Evolutionary conservation across 2,888 invertebrate genomes (phyloP), one percentile per base, ranked within the genome.

Genomic region (Drosophila mulleri): DNA sequence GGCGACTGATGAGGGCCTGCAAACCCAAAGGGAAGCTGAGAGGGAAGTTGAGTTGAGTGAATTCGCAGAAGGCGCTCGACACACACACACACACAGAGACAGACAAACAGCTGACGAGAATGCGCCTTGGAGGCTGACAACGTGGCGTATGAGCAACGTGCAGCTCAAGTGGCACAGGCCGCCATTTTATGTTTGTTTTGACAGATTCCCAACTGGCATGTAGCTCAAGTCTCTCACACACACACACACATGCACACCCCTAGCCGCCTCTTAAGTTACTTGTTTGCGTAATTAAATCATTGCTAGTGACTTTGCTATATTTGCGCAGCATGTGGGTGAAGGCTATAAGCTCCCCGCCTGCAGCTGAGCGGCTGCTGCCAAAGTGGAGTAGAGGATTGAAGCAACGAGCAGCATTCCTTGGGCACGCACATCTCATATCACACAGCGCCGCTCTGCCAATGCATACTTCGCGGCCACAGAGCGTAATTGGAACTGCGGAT

Each of bases 201-300:
- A 72, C 81, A 75, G 72, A 65, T 70, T 67, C 54, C 65, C 53
- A 57, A 50, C 67, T 47, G 58, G 18, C 65, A 54, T 0, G 14
- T 48, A 16, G 20, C 14, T 9, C 5, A 0, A 9, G 23, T 20
- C 35, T 2, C 12, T 26, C 9, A 2, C 18, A 5, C 29, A 54
- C 2, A 53, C 37, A 9, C 37, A 54, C 1, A 53, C 16, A 4
- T 16, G 16, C 35, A 20, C 20, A 26, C 9, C 39, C 8, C n/a
- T 23, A 3, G n/a, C n/a, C 11, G 6, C 6, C n/a, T 0, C 32
- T 29, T 20, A 61, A 72, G 62, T 61, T 47, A 67, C 58, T 65
- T 62, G 67, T 68, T 69, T 70, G 69, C 66, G 79, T 89, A 89
- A 86, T 86, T 86, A 87, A 75, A 88, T 84, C 71, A 86, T 82